Conservation (phyloP, 2,113 vertebrate species). For the Vidua chalybeata region DNA sequence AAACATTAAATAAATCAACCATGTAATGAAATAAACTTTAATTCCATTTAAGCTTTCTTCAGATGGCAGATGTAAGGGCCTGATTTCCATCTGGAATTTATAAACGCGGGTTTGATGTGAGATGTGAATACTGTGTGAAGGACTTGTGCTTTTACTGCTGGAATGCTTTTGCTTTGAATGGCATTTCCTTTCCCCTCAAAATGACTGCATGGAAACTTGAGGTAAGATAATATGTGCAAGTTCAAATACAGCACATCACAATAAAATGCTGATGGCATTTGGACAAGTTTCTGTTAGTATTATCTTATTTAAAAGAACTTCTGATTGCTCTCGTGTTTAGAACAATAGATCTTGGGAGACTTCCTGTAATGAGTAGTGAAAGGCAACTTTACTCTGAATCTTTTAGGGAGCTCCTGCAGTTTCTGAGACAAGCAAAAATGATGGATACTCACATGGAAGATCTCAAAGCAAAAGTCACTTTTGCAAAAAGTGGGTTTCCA, state of each 20-base stretch:
- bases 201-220: constrained; percentile 41
- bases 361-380: neutral
- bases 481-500: neutral
- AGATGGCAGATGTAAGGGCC: neutral
- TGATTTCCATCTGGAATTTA: constrained; percentile 3
- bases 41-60: constrained; percentile 4
- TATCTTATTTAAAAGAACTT: constrained; percentile 16
- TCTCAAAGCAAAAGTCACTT: neutral
- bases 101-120: constrained; percentile 5
- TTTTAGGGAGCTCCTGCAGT: neutral
- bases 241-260: constrained; percentile 31
- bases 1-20: constrained; percentile 27
- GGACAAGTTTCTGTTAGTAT: constrained; percentile 16
- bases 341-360: neutral
- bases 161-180: constrained; percentile 21
- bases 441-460: neutral
- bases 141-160: constrained; percentile 23
- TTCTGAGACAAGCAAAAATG: neutral
- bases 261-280: neutral
- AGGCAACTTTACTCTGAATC: neutral
- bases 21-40: neutral
- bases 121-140: neutral
- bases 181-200: constrained; percentile 43
- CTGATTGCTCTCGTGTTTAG: neutral
- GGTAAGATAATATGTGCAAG: neutral